Percentiles rank a stretch among this genome's conserved stretches.
Evolutionary conservation across 2,113 vertebrate genomes (phyloP).

Genomic region (Phylloscopus trochiloides): DNA sequence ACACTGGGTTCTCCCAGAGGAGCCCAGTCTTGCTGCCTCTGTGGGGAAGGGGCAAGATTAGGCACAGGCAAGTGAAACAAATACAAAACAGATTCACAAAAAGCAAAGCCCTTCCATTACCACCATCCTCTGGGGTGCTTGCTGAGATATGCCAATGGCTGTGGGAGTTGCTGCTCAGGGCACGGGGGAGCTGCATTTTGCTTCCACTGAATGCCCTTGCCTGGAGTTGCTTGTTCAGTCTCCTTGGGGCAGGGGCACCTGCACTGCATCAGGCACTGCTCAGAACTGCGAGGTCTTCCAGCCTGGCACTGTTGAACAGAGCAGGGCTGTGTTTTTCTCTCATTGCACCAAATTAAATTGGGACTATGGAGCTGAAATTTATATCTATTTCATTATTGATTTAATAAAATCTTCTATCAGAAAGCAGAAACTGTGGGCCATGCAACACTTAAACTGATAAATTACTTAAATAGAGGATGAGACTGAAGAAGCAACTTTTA

Average conservation of each 20-base stretch:
- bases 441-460: neutral
- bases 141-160: neutral
- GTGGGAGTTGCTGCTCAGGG: neutral
- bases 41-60: neutral
- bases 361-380: slow-evolving; percentile 31
- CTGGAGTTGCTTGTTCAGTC: neutral
- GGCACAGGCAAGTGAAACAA: neutral
- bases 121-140: neutral
- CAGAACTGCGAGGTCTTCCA: neutral
- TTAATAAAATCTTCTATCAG: neutral
- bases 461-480: neutral
- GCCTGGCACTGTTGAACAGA: neutral
- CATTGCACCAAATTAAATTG: slow-evolving; percentile 8
- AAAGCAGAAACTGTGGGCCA: neutral
- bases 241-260: neutral
- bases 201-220: neutral
- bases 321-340: neutral
- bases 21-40: neutral
- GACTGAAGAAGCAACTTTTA: neutral
- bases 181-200: neutral
- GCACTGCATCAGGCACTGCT: neutral
- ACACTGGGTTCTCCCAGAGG: fast-evolving
- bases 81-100: neutral
- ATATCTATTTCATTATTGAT: neutral
- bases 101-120: neutral